phyloP scores from a whole-genome alignment of 2,888 invertebrate species.

The Mesoligia furuncula region DNA sequence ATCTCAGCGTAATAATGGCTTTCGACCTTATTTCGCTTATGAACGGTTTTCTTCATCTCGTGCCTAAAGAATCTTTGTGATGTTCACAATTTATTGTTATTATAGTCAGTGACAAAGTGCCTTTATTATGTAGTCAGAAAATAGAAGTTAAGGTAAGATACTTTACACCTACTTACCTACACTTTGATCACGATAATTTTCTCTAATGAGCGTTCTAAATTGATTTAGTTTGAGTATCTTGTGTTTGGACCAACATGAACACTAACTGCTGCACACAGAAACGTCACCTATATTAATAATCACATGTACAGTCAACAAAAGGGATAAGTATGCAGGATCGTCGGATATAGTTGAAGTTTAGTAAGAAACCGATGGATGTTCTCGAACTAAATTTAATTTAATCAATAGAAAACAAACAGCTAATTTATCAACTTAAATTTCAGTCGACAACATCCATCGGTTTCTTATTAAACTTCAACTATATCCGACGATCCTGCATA shows the following conservation, averaged over 20 bases:
- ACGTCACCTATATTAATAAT: background rate
- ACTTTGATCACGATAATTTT: slow-evolving; percentile 27
- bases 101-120: slow-evolving; percentile 20
- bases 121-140: background rate
- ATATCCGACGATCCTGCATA: no score
- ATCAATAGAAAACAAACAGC: no score
- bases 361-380: no score
- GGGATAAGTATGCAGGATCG: no score
- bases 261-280: background rate
- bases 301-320: no score
- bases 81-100: slow-evolving; percentile 38
- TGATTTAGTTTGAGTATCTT: slow-evolving; percentile 51
- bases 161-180: slow-evolving; percentile 12
- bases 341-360: no score
- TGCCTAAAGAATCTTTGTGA: slow-evolving; percentile 21
- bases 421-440: no score
- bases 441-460: no score
- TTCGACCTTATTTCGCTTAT: background rate
- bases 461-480: no score
- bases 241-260: slow-evolving; percentile 76
- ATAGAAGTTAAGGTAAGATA: slow-evolving; percentile 40
- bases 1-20: background rate
- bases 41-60: slow-evolving; percentile 5
- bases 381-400: no score
- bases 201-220: slow-evolving; percentile 7